phyloP scores from a whole-genome alignment of 2,888 invertebrate species.

The Meteorus cinctellus region DNA sequence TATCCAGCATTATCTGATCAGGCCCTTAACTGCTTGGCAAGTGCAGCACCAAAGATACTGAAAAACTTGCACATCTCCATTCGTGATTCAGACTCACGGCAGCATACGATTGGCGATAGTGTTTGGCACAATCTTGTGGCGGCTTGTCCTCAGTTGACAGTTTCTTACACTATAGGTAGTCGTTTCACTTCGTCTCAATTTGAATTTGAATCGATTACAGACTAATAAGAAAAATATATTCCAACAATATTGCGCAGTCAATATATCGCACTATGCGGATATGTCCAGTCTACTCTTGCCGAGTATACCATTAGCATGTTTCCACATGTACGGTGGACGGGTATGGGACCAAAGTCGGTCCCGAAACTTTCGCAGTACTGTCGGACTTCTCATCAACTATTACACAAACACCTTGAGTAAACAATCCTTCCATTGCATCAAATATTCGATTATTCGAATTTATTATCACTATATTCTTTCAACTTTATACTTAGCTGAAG shows the following conservation, averaged over 20 bases:
- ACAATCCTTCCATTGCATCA: slow-evolving; percentile 26
- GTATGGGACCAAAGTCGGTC: slow-evolving; percentile 74
- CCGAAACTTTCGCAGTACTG: slow-evolving; percentile 72
- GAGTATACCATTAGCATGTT: slow-evolving; percentile 73
- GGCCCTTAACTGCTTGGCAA: slow-evolving; percentile 71
- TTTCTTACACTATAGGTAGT: slow-evolving; percentile 70
- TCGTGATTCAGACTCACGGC: slow-evolving; percentile 72
- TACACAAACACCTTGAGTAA: slow-evolving; percentile 73
- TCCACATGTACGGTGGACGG: slow-evolving; percentile 73
- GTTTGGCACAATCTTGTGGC: slow-evolving; percentile 72
- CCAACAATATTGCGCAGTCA: slow-evolving; percentile 59
- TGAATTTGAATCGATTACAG: neutral
- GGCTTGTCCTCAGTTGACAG: slow-evolving; percentile 71
- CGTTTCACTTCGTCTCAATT: slow-evolving; percentile 51
- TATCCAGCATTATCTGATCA: slow-evolving; percentile 73
- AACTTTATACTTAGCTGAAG: slow-evolving; percentile 64
- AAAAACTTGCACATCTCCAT: slow-evolving; percentile 71
- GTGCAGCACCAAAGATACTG: slow-evolving; percentile 68
- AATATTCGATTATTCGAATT: slow-evolving; percentile 11
- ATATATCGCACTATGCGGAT: slow-evolving; percentile 74
- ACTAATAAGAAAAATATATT: neutral
- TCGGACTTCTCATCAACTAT: slow-evolving; percentile 70
- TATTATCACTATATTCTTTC: neutral
- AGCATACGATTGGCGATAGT: slow-evolving; percentile 69
- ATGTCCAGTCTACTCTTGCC: slow-evolving; percentile 72